Evolutionary conservation across 2,113 vertebrate genomes (phyloP).

Genomic region (Hypanus sabinus): DNA sequence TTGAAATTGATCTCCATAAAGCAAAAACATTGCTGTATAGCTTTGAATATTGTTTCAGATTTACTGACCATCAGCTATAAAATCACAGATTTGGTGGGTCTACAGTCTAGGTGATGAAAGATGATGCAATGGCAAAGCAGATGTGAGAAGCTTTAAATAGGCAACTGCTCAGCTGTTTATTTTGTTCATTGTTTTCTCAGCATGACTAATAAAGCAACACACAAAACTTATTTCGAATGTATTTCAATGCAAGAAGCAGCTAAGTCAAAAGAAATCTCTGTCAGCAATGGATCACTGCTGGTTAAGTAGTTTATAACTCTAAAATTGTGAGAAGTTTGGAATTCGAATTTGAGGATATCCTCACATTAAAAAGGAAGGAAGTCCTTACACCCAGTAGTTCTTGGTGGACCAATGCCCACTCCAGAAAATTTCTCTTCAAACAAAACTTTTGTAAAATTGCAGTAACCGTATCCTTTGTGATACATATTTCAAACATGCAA

Average conservation of each 20-base stretch:
- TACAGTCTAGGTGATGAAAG: neutral
- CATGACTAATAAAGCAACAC: neutral
- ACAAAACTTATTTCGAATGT: neutral
- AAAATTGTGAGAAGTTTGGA: neutral
- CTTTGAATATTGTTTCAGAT: neutral
- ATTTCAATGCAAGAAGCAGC: neutral
- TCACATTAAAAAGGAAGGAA: neutral
- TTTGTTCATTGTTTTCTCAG: conserved; percentile 6
- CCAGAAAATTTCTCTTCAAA: neutral
- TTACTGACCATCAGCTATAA: neutral
- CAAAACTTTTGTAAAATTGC: neutral
- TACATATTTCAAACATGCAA: neutral
- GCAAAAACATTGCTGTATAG: neutral
- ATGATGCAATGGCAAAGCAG: neutral
- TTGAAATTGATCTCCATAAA: neutral
- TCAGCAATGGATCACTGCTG: neutral
- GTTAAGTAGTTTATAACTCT: neutral
- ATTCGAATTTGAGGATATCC: neutral
- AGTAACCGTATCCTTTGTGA: neutral
- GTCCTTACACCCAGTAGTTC: neutral
- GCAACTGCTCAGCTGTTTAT: neutral
- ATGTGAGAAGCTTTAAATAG: neutral
- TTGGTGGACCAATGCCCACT: neutral
- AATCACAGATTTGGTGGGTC: neutral
- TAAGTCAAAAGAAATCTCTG: neutral